phyloP scores from a whole-genome alignment of 23 tunicate genomes.

The Trididemnum nubilum region DNA sequence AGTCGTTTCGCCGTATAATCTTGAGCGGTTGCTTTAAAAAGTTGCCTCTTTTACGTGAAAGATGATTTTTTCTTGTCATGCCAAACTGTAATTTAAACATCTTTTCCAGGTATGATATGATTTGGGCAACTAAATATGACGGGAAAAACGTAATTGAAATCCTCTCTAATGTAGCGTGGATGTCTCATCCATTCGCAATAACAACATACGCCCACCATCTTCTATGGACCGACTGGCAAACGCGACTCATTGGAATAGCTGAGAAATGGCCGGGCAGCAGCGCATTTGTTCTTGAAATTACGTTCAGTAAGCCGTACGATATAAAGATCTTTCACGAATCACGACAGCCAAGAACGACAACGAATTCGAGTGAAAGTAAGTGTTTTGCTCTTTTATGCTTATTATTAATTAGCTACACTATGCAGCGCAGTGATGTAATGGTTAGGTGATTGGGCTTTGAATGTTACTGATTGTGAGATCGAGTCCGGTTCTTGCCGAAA shows the following conservation, averaged over 20 bases:
- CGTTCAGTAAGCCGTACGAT: constrained; percentile 49
- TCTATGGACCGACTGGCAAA: constrained; percentile 90
- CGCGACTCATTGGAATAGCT: constrained; percentile 75
- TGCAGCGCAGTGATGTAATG: too few species aligned
- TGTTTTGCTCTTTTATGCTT: too few species aligned
- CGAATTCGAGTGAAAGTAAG: constrained; percentile 6
- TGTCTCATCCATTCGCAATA: constrained; percentile 71
- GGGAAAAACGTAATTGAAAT: constrained; percentile 33
- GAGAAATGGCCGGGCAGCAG: constrained; percentile 71
- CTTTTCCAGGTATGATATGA: not conserved
- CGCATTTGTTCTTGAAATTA: constrained; percentile 44
- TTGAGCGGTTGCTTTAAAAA: too few species aligned
- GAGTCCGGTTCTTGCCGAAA: too few species aligned
- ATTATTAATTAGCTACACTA: too few species aligned
- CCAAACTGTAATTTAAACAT: not conserved
- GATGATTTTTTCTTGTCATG: not conserved
- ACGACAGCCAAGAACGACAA: constrained; percentile 48
- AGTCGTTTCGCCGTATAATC: too few species aligned
- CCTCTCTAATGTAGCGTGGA: constrained; percentile 53
- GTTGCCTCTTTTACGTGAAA: not conserved
- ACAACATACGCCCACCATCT: constrained; percentile 59
- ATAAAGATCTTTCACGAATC: constrained; percentile 75
- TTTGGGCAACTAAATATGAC: constrained; percentile 61
- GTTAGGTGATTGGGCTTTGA: too few species aligned
- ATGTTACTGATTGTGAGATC: too few species aligned